Evolutionary conservation across 2,113 vertebrate species (phyloP).

Genomic region (Noturus placidus): DNA sequence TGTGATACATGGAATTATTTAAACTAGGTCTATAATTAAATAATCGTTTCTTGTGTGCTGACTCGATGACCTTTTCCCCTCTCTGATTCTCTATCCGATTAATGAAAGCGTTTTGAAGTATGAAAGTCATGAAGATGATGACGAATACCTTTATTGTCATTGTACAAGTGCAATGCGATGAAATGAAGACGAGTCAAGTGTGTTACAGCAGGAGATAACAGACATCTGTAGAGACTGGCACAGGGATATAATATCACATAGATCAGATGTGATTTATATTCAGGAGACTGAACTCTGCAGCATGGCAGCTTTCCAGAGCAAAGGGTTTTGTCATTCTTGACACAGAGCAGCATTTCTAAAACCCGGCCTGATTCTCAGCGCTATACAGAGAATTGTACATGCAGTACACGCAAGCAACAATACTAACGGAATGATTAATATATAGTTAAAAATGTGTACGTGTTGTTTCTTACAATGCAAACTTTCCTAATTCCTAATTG

Average conservation of each 20-base stretch:
- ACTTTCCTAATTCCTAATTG: background rate
- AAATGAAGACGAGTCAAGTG: background rate
- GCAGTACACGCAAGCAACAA: background rate
- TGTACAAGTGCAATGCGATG: background rate
- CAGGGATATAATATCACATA: background rate
- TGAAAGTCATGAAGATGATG: background rate
- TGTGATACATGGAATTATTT: background rate
- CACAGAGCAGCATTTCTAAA: background rate
- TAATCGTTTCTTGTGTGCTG: background rate
- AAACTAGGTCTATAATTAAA: background rate
- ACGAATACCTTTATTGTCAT: background rate
- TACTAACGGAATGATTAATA: background rate
- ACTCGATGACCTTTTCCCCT: background rate
- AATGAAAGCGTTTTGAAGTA: background rate
- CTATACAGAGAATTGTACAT: background rate
- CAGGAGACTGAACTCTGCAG: background rate
- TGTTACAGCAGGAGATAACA: background rate
- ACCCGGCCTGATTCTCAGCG: background rate
- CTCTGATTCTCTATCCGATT: background rate
- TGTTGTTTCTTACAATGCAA: background rate
- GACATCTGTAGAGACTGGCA: background rate
- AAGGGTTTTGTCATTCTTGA: conserved; percentile 3
- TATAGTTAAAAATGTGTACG: background rate
- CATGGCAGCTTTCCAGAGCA: background rate
- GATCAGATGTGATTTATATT: background rate